Evolutionary conservation across 2,797 vertebrate species (phyloP), one percentile per base, ranked within the genome.

Genomic region (Champsocephalus esox): DNA sequence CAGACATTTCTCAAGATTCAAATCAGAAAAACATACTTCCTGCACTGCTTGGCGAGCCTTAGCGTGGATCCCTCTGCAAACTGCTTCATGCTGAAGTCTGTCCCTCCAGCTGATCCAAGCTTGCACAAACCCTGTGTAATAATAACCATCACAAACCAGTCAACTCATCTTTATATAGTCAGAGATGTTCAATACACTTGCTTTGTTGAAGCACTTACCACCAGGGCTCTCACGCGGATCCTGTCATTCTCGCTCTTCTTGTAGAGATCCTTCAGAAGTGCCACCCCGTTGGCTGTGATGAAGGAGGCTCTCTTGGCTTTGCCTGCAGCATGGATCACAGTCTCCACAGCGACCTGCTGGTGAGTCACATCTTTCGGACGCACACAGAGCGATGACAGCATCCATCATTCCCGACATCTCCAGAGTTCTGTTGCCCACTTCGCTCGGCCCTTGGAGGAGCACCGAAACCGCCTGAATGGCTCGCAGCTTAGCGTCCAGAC

Each of bases 61-160:
- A 97, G 95, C 0, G 98, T 99, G 56, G 98, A 99, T 77, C 98
- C 98, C 85, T 99, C 98, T 0, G 98, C 98, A 94, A 99, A 99
- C 92, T 99, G 98, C 93, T 99, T 99, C 98, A 99, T 98, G 95
- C 98, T 99, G 84, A 98, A 99, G 89, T 99, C 98, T 0, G 98
- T 99, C 61, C 98, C 98, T 24, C 98, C 98, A 0, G 98, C 98
- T 0, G 98, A 99, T 45, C 98, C 98, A 51, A 99, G 96, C 87
- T 99, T 99, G 88, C 98, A 99, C 87, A 94, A 74, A 19, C 98
- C 98, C 98, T 99, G 91, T 9, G 70, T 48, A 70, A 70, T 28
- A 75, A 73, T 28, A 75, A 73, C 17, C 56, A 75, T 52, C 32
- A 79, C 16, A 73, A 66, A 17, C 13, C 34, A 3, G 41, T 66